Base-by-base conservation (phyloP, 2,113 vertebrate species). In the Larimichthys polyactis region DNA sequence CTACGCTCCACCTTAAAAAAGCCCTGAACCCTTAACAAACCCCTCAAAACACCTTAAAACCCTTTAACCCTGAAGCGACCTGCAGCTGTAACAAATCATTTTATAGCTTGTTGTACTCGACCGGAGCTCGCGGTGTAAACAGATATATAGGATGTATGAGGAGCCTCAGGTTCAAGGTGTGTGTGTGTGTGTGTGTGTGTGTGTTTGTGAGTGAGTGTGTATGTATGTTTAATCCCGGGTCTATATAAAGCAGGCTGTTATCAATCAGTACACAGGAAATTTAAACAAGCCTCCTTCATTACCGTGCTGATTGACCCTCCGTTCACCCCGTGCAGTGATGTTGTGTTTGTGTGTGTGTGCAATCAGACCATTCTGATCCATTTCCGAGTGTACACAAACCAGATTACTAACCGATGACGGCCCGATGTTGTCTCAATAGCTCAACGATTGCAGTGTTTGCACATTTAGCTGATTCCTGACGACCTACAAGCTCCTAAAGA, bases 211-310 rank as follows among this genome's bases (percentile, higher is more conserved):
- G 32, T 32, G 4, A 32, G 48, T 16, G 48, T 27, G 60, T 46
- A 17, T 57, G 40, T 12, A 10, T 58, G 51, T 59, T 27, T 51
- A 24, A 64, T 70, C 22, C 46, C 20, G 36, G 51, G 43, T 49
- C 32, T 55, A 44, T 17, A 68, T 62, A 44, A 46, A 51, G 52
- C 20, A 54, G 20, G 46, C 55, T 83, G 69, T 78, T 73, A 62
- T 69, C 55, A 83, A 74, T 78, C 63, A 83, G 70, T 7, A 57
- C 62, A 78, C 55, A 74, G 82, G 75, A 83, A 83, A 83, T 73
- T 4, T 20, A 51, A 72, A 72, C 62, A 78, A 46, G 44, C 68
- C 36, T 29, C 51, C 32, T 59, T 78, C 43, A 67, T 78, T 58
- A 27, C 11, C 0, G 11, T 24, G 6, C 63, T 63, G 69, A 78